phyloP scores from a whole-genome alignment of 2,888 invertebrate species.

The Epistrophe grossulariae region DNA sequence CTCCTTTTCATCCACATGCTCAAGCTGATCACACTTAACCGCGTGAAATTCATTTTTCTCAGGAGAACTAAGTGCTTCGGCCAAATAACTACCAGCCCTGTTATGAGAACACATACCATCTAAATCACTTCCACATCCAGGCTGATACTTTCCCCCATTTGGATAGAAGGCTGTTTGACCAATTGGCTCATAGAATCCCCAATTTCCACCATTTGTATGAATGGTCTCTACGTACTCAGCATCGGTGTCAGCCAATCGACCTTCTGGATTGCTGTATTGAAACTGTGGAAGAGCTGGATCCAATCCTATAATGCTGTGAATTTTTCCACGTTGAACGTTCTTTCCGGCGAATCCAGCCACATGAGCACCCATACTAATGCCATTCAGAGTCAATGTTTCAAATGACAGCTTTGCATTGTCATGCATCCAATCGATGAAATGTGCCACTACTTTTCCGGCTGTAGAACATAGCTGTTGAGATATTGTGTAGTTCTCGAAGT shows the following conservation, averaged over 20 bases:
- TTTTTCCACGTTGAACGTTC: conserved; percentile 84
- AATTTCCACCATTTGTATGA: conserved; percentile 78
- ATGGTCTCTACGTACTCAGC: conserved; percentile 78
- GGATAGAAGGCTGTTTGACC: conserved; percentile 84
- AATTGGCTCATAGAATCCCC: conserved; percentile 78
- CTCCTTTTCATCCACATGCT: conserved; percentile 1
- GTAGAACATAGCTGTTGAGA: conserved; percentile 82
- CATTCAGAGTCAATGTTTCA: conserved; percentile 84
- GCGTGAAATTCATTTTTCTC: conserved; percentile 35
- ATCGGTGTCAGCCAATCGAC: conserved; percentile 77
- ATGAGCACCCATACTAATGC: conserved; percentile 86
- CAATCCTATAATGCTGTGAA: conserved; percentile 85
- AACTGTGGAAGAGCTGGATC: conserved; percentile 79
- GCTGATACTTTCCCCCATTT: conserved; percentile 85
- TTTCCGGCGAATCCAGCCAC: conserved; percentile 86
- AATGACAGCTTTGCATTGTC: conserved; percentile 83
- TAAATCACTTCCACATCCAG: conserved; percentile 82
- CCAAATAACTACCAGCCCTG: conserved; percentile 81
- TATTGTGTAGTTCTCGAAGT: conserved; percentile 84
- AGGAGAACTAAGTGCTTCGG: conserved; percentile 80
- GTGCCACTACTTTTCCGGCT: conserved; percentile 77
- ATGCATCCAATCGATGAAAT: conserved; percentile 82
- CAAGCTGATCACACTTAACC: conserved; percentile 31
- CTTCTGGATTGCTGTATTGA: conserved; percentile 39
- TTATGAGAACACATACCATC: conserved; percentile 81